These are phyloP conservation scores for Chiloscyllium punctatum DNA, from an alignment of 2,797 vertebrate species.

Conservation along the genomic window DNA sequence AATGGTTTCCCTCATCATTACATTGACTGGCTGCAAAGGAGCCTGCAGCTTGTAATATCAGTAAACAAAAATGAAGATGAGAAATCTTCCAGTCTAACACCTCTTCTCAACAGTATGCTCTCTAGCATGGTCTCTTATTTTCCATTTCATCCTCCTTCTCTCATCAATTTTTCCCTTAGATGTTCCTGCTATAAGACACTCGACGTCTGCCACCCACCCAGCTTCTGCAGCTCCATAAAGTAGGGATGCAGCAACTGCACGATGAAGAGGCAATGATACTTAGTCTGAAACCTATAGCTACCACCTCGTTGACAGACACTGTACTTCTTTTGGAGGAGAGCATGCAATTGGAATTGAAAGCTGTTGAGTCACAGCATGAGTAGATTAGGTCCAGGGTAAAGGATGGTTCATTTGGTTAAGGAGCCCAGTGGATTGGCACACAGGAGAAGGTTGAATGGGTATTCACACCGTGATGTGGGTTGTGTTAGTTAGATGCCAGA, in stretches of 20 bases:
- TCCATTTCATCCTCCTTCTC: neutral
- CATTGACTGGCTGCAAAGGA: neutral
- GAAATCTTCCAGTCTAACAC: neutral
- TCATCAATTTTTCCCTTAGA: neutral
- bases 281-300: neutral
- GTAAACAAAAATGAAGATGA: neutral
- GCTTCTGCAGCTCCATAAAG: neutral
- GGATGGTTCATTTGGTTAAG: neutral
- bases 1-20: neutral
- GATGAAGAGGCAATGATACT: neutral
- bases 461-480: neutral
- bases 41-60: neutral
- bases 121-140: neutral
- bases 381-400: neutral
- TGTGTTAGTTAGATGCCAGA: neutral
- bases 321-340: no score
- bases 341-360: no score
- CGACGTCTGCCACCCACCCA: neutral
- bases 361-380: neutral
- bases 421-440: neutral
- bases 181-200: neutral
- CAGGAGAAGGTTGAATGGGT: neutral
- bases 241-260: neutral
- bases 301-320: no score
- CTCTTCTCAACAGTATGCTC: neutral